Evolutionary conservation across 2,888 invertebrate species (phyloP).

Genomic region (Protophormia terraenovae): DNA sequence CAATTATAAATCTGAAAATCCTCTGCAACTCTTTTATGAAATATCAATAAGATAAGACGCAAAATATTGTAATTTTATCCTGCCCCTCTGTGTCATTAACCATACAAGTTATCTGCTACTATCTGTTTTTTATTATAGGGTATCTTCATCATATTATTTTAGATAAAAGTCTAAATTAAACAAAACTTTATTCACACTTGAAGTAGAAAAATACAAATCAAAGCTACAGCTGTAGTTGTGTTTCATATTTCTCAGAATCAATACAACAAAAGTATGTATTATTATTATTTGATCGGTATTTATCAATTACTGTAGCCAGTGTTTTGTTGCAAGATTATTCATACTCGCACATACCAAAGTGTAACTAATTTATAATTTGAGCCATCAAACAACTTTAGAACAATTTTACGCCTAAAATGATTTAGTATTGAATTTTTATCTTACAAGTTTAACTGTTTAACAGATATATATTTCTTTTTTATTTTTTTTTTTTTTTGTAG

Average conservation of each 20-base stretch:
- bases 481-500: too few species aligned
- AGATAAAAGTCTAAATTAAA: not conserved
- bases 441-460: not conserved
- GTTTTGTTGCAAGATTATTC: not conserved
- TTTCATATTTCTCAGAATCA: not conserved
- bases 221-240: too few species aligned
- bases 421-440: not conserved
- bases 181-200: not conserved
- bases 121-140: not conserved
- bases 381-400: conserved; percentile 1
- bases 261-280: not conserved
- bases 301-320: conserved; percentile 30
- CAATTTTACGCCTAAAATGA: conserved; percentile 38
- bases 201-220: too few species aligned
- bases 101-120: too few species aligned
- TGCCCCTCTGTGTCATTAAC: too few species aligned
- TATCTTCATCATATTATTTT: not conserved
- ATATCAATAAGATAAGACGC: too few species aligned
- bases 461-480: not conserved
- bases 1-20: too few species aligned
- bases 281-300: conserved; percentile 30
- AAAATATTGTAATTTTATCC: too few species aligned
- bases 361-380: conserved; percentile 45
- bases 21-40: too few species aligned
- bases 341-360: not conserved